Base-by-base conservation (phyloP, 2,888 invertebrate genomes). In the Tipula helvola region DNA sequence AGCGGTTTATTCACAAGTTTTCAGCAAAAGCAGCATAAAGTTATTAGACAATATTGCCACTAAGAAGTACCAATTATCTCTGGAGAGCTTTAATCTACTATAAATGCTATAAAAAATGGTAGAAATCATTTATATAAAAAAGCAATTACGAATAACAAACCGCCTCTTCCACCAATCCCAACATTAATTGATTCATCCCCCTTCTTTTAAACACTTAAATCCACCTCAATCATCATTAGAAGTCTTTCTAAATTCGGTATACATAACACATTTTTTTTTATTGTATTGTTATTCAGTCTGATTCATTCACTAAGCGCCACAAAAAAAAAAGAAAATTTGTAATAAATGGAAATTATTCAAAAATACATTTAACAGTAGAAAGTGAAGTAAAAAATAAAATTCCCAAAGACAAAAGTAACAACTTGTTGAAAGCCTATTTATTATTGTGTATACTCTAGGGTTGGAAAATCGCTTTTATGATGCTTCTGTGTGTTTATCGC, bases 401-500 rank as follows among this genome's bases (percentile, higher is more conserved):
- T 71, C 71, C 3, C 71, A 71, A 71, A 71, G 71, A 71, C 71
- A 71, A 71, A 71, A 71, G 71, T 71, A 71, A 71, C 71, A 71
- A 71, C 71, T 71, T 71, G 71, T 71, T 71, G 71, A 71, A 71
- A 71, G 71, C 71, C 71, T 71, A 71, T 71, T 71, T 71, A 71
- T 71, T 71, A 71, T 71, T 71, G 28, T 71, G 28, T 71, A 71
- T 28, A 71, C 71, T 28, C 28, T 71, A 28, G 71, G 71, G 71
- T 71, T 71, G 71, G 71, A 28, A 71, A 28, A 28, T 10, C 71
- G 28, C 8, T 71, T 71, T 71, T 71, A 52, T 52, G 5, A 57
- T 57, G 28, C 71, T 71, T 71, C 28, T 71, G 71, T 28, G 71
- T 71, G 71, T 57, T 57, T 7, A 18, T 57, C 57, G 71, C 28